phyloP scores from a whole-genome alignment of 2,797 vertebrate species.

The Oreortyx pictus region DNA sequence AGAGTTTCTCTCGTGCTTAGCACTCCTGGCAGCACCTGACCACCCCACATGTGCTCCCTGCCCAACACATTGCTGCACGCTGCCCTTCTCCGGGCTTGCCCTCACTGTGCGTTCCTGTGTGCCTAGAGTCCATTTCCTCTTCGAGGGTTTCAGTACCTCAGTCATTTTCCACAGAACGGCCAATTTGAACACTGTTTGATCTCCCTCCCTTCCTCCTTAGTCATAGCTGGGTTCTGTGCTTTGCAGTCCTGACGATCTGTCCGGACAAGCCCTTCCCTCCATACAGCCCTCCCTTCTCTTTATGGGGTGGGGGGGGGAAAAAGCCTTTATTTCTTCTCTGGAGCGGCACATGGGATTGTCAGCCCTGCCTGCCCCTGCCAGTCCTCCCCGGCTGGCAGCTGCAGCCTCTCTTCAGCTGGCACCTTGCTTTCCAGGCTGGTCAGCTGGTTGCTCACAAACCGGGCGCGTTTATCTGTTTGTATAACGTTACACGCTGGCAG shows the following conservation, averaged over 20 bases:
- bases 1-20: constrained; percentile 48
- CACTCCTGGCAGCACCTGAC: constrained; percentile 24
- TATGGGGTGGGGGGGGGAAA: constrained; percentile 1
- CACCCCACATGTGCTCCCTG: neutral
- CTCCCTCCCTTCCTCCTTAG: constrained; percentile 6
- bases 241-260: constrained; percentile 16
- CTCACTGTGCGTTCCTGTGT: neutral
- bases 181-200: constrained; percentile 44
- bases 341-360: constrained; percentile 9
- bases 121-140: constrained; percentile 28
- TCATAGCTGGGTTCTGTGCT: constrained; percentile 47
- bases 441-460: constrained; percentile 30
- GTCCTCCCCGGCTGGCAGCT: neutral
- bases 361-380: neutral
- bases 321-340: constrained; percentile 26
- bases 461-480: constrained; percentile 2
- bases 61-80: neutral
- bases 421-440: constrained; percentile 18
- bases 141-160: constrained; percentile 19
- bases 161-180: constrained; percentile 33
- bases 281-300: neutral
- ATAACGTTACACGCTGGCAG: constrained; percentile 11
- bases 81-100: neutral
- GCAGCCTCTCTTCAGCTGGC: constrained; percentile 9
- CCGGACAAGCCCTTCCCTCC: constrained; percentile 44